Base-by-base conservation (phyloP, 1,140 invertebrate genomes). In the Apis laboriosa region DNA sequence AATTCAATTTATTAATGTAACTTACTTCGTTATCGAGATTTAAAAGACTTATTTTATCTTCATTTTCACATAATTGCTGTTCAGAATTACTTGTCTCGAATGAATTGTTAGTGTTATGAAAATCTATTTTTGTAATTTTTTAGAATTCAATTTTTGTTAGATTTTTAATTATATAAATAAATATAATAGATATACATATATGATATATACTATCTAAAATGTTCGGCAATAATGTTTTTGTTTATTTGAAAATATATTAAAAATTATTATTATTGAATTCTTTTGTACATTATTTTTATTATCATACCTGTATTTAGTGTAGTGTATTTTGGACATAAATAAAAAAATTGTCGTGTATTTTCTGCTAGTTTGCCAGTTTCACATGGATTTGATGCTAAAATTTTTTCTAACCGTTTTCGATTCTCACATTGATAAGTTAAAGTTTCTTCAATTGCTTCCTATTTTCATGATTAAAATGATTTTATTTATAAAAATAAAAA, bases 311-410 rank as follows among this genome's bases (percentile, higher is more conserved):
- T 19, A 61, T 17, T 28, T 9, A 67, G 49, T 5, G n/a, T 78
- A 11, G 56, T 51, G 51, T 83, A 70, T 15, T 28, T 56, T 13
- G 63, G 55, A 71, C 80, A 89, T 28, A 89, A 80, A 9, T 80
- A 56, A 43, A 91, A 77, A 77, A 88, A 90, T 43, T 73, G 34
- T 34, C 43, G 58, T 0, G 84, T 86, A 87, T 89, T 90, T 81
- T 87, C 73, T 49, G 79, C 80, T 58, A 88, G 24, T 64, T 55
- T 77, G 55, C 73, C 76, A 34, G 19, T 76, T 80, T 87, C 79
- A 43, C 74, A n/a, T 34, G 85, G 66, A 64, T n/a, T 77, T 17
- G 68, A 49, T 13, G 56, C 60, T 70, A 84, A 55, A 56, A 88
- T 76, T 34, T 89, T 67, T 72, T 67, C 78, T 13, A 90, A 72